Evolutionary conservation across 2,797 vertebrate genomes (phyloP), one percentile per base, ranked within the genome.

Genomic region (Euphonia xanthogaster): DNA sequence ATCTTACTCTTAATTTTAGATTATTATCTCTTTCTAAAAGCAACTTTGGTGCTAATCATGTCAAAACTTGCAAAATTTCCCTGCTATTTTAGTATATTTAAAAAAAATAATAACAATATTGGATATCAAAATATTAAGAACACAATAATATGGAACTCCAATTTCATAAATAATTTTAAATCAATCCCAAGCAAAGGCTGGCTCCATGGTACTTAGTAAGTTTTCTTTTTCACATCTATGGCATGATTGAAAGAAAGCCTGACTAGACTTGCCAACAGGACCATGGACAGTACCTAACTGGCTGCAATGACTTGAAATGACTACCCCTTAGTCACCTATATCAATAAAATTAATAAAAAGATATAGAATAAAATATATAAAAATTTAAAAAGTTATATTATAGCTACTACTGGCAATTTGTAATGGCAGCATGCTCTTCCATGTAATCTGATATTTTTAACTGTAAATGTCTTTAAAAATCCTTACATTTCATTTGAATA

Each of bases 71-170:
- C 12, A 83, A 89, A 95, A 28, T 31, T 53, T 94, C 27, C 11
- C 47, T 84, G 45, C 9, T 50, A 62, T 55, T 68, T 71, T 72
- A 89, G 20, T 31, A 8, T 76, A 94, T 91, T 94, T 97, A 88
- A 45, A 94, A 92, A 94, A 95, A 95, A 94, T 94, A 92, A 83
- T 60, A 94, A 74, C 18, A 90, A 92, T 85, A 87, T 65, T 88
- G 72, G 92, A 60, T n/a, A 95, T 37, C 15, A 96, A 96, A 84
- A 53, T 65, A 73, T 14, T 62, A 25, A 92, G 35, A 86, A 63
- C 22, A 94, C 61, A 96, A 92, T 76, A 90, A 86, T 62, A 94
- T 71, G 37, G 45, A 93, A 83, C 96, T 96, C 16, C 95, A 90
- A 95, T 96, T 62, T 63, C 39, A 9, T 84, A 70, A 51, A 28